Base-by-base conservation (phyloP, 2,113 vertebrate genomes). In the Xiphorhynchus elegans region DNA sequence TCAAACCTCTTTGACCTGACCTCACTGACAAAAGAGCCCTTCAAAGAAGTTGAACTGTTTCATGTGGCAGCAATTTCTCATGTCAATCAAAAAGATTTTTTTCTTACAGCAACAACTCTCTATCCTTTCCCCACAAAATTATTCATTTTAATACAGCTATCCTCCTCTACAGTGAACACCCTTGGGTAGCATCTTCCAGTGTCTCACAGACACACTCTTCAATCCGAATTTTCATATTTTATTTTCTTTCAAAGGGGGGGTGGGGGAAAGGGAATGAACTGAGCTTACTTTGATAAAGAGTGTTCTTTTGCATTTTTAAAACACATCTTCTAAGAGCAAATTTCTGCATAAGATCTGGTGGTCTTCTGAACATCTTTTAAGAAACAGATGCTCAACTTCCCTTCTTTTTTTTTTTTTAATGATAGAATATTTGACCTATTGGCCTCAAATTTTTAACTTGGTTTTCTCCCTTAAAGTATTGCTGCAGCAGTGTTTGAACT, bases 11-110 rank as follows among this genome's bases (percentile, higher is more conserved):
- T 94, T 96, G 96, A 97, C 96, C 96, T 97, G 96, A 96, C 96
- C 96, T 92, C 88, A 26, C 96, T 92, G 96, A 97, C 96, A 96
- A 97, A 97, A 96, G 96, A 95, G 89, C 92, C 95, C 96, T 97
- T 96, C 96, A 97, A 97, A 96, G 96, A 96, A 96, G 95, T 93
- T 76, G 96, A 97, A 95, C 95, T 90, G 89, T 96, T 97, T 97
- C 94, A 97, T 96, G 96, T 92, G 96, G 96, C 95, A 97, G 95
- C 94, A 97, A 95, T 97, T 97, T 97, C 96, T 97, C 96, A 97
- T 73, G 96, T 96, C 96, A 97, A 95, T 97, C 96, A 96, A 96
- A 96, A 95, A 95, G 91, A 90, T 92, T 94, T 92, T 95, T 96
- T 93, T 95, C 96, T 96, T 95, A 82, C 76, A 95, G 96, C 86